Evolutionary conservation across 2,888 invertebrate genomes (phyloP), one percentile per base, ranked within the genome.

Genomic region (Achlya flavicornis): DNA sequence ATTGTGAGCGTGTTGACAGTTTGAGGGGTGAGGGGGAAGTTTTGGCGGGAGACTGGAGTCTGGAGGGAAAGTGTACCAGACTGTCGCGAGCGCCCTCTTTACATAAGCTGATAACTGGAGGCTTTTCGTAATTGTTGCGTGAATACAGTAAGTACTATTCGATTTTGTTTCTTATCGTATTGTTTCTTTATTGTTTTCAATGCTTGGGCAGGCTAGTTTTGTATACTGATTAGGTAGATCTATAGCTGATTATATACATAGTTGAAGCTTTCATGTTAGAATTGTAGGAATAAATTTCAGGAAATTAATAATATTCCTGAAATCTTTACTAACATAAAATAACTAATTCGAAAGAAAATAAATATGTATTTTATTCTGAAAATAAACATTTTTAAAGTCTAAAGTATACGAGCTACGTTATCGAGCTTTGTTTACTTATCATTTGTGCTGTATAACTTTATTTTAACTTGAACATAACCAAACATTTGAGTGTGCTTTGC

Each of bases 141-240:
- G 91, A 91, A 91, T 92, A 90, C 87, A 90, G 93, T 93, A 82
- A 93, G 93, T 93, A 83, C 78, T 60, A 63, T 76, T 72, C 76
- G 74, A 76, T 77, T 76, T 75, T 73, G 69, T 70, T 61, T 66
- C 33, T 64, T 64, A 61, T 60, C 64, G 64, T 65, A 69, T 16
- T 70, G 70, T 78, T 74, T 66, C 14, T 16, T 70, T 72, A 70
- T 67, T 61, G 61, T 60, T 64, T 66, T 65, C 53, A 53, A 64
- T 69, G 66, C 66, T 67, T 68, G 59, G 64, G 32, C 19, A 60
- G 32, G n/a, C 64, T 62, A 4, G 57, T 5, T 62, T 58, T 61
- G 60, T 26, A 63, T 66, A 65, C 1, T 16, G 43, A 43, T 12
- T 12, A 14, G 43, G 41, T 41, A 35, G 43, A 14, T 14, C 6